Evolutionary conservation across 2,113 vertebrate genomes (phyloP).

Genomic region (Ictidomys tridecemlineatus): DNA sequence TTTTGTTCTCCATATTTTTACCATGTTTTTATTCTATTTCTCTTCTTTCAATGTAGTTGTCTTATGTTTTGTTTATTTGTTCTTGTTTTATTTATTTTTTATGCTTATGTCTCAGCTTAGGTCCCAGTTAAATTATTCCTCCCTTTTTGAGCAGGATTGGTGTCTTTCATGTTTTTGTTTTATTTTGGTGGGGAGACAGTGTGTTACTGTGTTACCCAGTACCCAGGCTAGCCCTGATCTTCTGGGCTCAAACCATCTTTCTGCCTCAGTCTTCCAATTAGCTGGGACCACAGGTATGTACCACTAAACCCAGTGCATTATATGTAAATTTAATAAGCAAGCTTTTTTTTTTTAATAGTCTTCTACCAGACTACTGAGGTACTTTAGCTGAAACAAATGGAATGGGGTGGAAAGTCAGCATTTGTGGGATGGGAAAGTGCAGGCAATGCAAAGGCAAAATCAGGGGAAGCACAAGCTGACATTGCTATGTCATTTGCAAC

Average conservation of each 20-base stretch:
- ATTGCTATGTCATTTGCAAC: not conserved
- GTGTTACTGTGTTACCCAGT: not conserved
- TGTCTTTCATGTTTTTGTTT: not conserved
- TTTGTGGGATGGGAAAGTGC: not conserved
- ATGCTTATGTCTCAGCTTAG: not conserved
- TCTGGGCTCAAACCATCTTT: not conserved
- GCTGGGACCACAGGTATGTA: not conserved
- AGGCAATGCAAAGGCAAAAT: not conserved
- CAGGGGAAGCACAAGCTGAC: not conserved
- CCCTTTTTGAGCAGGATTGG: not conserved
- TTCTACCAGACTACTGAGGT: not conserved
- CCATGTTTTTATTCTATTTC: not conserved
- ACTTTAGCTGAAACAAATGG: not conserved
- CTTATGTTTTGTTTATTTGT: too few relatives aligned
- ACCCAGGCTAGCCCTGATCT: not conserved
- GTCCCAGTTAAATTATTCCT: not conserved
- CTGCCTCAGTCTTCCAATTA: not conserved
- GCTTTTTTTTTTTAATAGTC: not conserved
- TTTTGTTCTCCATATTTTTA: not conserved
- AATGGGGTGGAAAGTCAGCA: not conserved
- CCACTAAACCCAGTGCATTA: not conserved
- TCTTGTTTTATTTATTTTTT: not conserved
- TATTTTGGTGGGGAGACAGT: not conserved
- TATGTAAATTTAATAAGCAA: slow-evolving; percentile 3
- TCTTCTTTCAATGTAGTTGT: not conserved